phyloP scores from a whole-genome alignment of 2,888 invertebrate genomes.

The Diarsia mendica region DNA sequence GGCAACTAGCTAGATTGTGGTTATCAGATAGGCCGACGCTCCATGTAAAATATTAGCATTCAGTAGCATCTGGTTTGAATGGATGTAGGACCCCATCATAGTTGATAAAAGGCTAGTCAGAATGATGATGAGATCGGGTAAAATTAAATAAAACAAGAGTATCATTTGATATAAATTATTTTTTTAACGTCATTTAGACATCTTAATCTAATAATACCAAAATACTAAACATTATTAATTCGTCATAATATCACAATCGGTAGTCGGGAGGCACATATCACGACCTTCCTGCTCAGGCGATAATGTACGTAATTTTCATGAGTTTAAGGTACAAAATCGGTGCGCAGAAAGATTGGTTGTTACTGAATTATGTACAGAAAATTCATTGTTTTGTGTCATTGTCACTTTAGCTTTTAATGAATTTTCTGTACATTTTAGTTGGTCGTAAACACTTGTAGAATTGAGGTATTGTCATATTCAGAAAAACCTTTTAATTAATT shows the following conservation, averaged over 20 bases:
- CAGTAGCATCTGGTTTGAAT: no score
- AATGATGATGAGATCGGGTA: neutral
- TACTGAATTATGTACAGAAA: slow-evolving; percentile 26
- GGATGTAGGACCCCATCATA: no score
- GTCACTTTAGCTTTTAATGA: neutral
- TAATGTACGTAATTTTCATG: slow-evolving; percentile 6
- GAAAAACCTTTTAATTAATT: neutral
- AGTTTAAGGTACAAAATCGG: slow-evolving; percentile 32
- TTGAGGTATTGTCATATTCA: neutral
- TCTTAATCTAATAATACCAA: slow-evolving; percentile 78
- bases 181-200: slow-evolving; percentile 65
- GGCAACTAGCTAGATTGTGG: no score
- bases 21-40: no score
- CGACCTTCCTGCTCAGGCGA: slow-evolving; percentile 45
- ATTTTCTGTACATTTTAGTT: slow-evolving; percentile 24
- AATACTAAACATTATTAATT: slow-evolving; percentile 68
- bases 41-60: no score
- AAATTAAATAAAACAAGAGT: slow-evolving; percentile 36
- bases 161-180: slow-evolving; percentile 58
- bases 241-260: slow-evolving; percentile 76
- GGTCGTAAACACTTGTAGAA: slow-evolving; percentile 30
- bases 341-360: slow-evolving; percentile 45
- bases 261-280: slow-evolving; percentile 64
- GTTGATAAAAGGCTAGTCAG: no score
- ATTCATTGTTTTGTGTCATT: slow-evolving; percentile 7